Evolutionary conservation across 2,113 vertebrate genomes (phyloP).

Genomic region (Ictalurus punctatus): DNA sequence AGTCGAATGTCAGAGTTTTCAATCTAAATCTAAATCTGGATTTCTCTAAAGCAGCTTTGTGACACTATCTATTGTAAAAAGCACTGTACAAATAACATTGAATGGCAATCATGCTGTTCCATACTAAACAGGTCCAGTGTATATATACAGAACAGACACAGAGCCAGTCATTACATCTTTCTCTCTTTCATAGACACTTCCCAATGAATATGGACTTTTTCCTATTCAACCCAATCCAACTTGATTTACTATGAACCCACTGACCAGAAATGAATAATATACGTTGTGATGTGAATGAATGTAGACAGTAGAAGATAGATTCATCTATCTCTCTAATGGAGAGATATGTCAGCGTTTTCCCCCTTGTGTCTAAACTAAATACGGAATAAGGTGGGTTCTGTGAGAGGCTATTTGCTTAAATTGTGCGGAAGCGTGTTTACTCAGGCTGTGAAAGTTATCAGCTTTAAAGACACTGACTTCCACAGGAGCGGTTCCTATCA

Average conservation of each 20-base stretch:
- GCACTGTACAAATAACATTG: background rate
- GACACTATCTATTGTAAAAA: background rate
- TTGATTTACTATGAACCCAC: constrained; percentile 30
- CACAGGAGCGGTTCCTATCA: background rate
- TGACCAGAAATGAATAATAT: constrained; percentile 47
- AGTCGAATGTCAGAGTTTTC: background rate
- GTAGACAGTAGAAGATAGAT: constrained; percentile 36
- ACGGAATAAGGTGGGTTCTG: background rate
- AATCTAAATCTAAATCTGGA: background rate
- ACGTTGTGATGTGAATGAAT: constrained; percentile 41
- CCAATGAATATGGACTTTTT: background rate
- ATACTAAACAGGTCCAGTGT: constrained; percentile 3
- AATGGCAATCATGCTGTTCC: background rate
- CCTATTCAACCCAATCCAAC: constrained; percentile 32
- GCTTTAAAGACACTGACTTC: background rate
- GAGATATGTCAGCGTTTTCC: constrained; percentile 29
- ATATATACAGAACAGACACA: constrained; percentile 24
- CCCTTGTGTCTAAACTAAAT: constrained; percentile 43
- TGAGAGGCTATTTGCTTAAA: background rate
- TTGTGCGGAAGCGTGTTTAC: constrained; percentile 30
- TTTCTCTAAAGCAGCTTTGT: background rate
- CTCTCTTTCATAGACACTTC: constrained; percentile 19
- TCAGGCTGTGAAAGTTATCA: background rate
- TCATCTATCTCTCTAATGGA: constrained; percentile 45
- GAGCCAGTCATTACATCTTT: background rate